Conservation (phyloP, 2,888 invertebrate genomes). For the Sminthurides aquaticus region DNA sequence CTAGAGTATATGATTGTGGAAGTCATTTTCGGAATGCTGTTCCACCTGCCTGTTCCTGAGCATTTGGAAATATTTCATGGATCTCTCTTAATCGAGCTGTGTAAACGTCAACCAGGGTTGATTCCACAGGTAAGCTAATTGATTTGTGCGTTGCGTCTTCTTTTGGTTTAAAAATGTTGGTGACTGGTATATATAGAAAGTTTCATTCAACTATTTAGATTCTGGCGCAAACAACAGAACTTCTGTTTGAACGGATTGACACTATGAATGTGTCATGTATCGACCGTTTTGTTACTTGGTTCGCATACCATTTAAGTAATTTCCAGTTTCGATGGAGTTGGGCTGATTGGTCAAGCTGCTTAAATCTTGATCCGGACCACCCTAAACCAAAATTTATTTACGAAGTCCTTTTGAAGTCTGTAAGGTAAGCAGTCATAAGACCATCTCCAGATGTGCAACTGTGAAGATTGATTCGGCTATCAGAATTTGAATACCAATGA, state of each 20-base stretch:
- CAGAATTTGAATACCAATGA: not conserved
- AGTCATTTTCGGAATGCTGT: constrained; percentile 88
- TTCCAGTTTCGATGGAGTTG: constrained; percentile 99
- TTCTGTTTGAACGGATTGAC: constrained; percentile 90
- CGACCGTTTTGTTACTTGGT: constrained; percentile 95
- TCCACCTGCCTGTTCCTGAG: constrained; percentile 81
- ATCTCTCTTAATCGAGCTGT: constrained; percentile 89
- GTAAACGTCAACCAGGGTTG: constrained; percentile 90
- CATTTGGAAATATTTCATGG: constrained; percentile 90
- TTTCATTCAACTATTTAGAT: constrained; percentile 50
- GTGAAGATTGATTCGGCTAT: not conserved
- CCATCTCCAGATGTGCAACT: not conserved
- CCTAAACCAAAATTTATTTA: constrained; percentile 90
- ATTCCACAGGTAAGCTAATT: constrained; percentile 76
- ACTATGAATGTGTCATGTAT: constrained; percentile 95
- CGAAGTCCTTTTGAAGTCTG: constrained; percentile 81
- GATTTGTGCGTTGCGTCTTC: not conserved
- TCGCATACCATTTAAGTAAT: constrained; percentile 95
- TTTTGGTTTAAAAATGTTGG: not conserved
- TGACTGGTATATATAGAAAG: not conserved
- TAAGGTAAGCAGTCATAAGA: constrained; percentile 58
- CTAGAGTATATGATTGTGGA: constrained; percentile 97
- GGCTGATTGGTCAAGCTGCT: constrained; percentile 88
- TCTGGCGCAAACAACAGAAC: constrained; percentile 94
- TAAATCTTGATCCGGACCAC: constrained; percentile 75